phyloP scores from a whole-genome alignment of 2,797 vertebrate species.

The Vipera ursinii region DNA sequence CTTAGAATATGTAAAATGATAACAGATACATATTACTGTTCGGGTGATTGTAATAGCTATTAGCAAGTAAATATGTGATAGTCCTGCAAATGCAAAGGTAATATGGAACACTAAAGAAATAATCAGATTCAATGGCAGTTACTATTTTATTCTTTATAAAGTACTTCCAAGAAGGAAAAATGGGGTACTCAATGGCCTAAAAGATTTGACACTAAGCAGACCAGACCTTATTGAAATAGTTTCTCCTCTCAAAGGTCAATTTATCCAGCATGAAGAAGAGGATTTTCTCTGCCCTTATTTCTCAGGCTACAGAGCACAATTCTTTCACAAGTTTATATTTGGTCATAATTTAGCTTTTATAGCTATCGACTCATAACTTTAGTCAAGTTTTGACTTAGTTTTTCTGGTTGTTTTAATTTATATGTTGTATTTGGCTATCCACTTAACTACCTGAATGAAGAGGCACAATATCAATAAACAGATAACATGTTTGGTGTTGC shows the following conservation, averaged over 20 bases:
- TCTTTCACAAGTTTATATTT: not conserved
- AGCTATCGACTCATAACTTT: not conserved
- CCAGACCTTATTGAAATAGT: not conserved
- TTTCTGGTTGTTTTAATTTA: not conserved
- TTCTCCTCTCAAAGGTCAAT: not conserved
- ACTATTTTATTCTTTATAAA: not conserved
- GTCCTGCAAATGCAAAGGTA: not conserved
- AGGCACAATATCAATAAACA: not conserved
- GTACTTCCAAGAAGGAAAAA: not conserved
- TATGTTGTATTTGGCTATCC: not conserved
- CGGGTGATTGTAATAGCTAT: not conserved
- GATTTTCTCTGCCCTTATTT: not conserved
- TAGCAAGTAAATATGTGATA: not conserved
- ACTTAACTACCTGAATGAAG: not conserved
- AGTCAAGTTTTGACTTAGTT: not conserved
- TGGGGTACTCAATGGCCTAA: not conserved
- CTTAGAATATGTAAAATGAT: not conserved
- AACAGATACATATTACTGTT: not conserved
- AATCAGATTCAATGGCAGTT: not conserved
- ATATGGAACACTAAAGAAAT: not conserved
- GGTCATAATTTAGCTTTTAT: not conserved
- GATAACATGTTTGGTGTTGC: slow-evolving; percentile 6
- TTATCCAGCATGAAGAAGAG: not conserved
- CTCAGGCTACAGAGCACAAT: not conserved
- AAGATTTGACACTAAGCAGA: not conserved